Conservation (phyloP, 1,140 invertebrate species). For the Xylocopa sonorina region DNA sequence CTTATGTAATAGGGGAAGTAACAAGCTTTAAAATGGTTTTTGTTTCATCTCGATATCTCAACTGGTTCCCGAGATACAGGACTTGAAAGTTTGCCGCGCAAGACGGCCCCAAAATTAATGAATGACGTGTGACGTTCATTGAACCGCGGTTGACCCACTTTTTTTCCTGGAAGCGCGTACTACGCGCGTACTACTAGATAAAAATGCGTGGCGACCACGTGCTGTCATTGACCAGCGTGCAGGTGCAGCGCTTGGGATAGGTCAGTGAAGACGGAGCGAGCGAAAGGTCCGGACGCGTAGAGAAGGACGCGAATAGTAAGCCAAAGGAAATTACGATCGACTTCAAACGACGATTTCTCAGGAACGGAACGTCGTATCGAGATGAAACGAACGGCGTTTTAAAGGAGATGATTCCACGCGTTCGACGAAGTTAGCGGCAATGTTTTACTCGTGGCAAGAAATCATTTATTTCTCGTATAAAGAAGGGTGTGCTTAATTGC, state of each 20-base stretch:
- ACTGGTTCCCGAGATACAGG: not conserved
- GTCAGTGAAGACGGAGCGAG: not conserved
- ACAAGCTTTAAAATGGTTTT: not conserved
- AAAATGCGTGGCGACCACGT: not conserved
- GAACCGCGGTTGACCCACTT: conserved; percentile 5
- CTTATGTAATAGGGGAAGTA: not conserved
- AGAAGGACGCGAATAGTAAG: not conserved
- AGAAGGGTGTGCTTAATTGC: too few relatives aligned
- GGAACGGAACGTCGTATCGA: not conserved
- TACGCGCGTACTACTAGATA: not conserved
- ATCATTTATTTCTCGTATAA: not conserved
- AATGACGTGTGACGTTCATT: not conserved
- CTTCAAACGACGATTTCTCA: too few relatives aligned
- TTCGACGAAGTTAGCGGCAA: not conserved
- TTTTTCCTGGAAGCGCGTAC: not conserved
- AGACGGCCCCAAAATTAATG: not conserved
- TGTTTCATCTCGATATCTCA: not conserved
- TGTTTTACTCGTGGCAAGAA: not conserved
- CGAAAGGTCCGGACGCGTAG: too few relatives aligned
- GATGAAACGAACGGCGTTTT: not conserved
- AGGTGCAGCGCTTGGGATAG: not conserved
- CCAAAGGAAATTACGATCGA: not conserved
- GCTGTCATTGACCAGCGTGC: conserved; percentile 2
- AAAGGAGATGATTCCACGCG: not conserved
- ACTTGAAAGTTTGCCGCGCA: not conserved